A percentile compares a stretch with the other conserved stretches of the same genome.
Evolutionary conservation across 2,113 vertebrate species (phyloP).

Genomic region (Strix aluco): DNA sequence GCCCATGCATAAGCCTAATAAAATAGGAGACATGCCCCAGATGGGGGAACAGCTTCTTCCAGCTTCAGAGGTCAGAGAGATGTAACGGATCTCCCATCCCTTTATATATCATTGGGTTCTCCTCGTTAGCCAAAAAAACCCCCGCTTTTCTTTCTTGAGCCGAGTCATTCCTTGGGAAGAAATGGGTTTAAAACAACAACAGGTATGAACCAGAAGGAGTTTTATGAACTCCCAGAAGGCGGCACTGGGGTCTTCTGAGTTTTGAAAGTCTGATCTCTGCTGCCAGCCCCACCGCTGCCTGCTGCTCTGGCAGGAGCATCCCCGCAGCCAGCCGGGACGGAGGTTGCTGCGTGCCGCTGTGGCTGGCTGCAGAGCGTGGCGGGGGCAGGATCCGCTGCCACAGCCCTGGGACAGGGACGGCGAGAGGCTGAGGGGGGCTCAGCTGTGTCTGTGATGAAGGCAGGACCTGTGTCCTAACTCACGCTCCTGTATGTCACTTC

Average conservation of each 20-base stretch:
- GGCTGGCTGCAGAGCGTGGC: neutral
- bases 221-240: neutral
- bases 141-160: neutral
- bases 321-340: fast-evolving
- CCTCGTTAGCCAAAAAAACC: neutral
- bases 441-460: neutral
- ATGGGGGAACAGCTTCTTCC: neutral
- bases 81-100: neutral
- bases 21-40: neutral
- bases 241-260: neutral
- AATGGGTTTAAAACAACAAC: neutral
- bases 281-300: fast-evolving
- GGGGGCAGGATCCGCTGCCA: neutral
- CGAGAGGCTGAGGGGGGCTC: neutral
- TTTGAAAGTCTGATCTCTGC: neutral
- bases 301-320: neutral
- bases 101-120: neutral
- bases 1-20: neutral
- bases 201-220: neutral
- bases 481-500: neutral
- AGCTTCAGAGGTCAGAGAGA: neutral
- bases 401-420: neutral
- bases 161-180: neutral
- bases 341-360: neutral
- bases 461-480: neutral